phyloP scores from a whole-genome alignment of 2,113 vertebrate genomes.

The Motacilla tschutschensis region DNA sequence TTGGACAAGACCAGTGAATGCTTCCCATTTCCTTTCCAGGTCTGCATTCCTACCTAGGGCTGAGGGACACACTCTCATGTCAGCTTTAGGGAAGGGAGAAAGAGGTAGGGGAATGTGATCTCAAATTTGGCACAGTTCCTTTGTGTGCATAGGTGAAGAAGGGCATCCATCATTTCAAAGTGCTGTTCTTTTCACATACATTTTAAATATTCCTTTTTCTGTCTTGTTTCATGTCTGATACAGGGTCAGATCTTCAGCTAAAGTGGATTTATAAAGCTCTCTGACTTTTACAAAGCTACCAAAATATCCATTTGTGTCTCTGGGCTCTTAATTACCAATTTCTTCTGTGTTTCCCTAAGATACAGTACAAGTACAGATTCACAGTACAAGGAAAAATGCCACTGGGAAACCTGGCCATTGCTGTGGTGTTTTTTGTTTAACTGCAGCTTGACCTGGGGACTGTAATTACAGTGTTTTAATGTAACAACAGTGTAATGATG shows the following conservation, averaged over 20 bases:
- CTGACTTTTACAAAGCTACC: neutral
- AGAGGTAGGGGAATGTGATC: neutral
- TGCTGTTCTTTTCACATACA: neutral
- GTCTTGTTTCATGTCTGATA: neutral
- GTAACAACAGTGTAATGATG: neutral
- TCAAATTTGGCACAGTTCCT: neutral
- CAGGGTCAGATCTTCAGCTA: neutral
- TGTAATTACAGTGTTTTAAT: neutral
- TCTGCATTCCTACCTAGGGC: neutral
- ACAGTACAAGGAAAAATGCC: neutral
- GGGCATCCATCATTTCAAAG: neutral
- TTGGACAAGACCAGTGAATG: neutral
- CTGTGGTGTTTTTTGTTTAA: neutral
- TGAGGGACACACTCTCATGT: rapidly evolving
- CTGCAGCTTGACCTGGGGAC: neutral
- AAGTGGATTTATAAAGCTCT: neutral
- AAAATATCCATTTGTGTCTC: neutral
- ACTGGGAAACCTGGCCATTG: neutral
- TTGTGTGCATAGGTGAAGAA: neutral
- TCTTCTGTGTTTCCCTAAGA: neutral
- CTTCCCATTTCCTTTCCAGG: neutral
- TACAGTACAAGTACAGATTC: neutral
- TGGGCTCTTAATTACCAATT: neutral
- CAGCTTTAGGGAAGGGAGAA: neutral
- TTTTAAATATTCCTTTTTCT: neutral